Base-by-base conservation (phyloP, 1,140 invertebrate genomes). In the Thaumatotibia leucotreta region DNA sequence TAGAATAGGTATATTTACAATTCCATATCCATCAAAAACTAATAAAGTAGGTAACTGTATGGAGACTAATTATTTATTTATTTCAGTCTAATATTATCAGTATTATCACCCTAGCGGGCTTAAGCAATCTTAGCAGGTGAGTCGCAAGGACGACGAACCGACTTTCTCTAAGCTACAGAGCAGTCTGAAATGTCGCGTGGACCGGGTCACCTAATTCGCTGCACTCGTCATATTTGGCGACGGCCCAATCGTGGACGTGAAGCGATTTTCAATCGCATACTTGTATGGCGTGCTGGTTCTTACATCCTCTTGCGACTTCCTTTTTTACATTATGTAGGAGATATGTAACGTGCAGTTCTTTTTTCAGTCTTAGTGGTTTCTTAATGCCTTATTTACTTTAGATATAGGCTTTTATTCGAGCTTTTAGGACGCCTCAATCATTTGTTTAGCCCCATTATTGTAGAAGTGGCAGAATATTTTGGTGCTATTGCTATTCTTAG, bases 131-230 rank as follows among this genome's bases (percentile, higher is more conserved):
- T 22, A 32, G 20, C 49, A 49, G 61, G 52, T 58, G 52, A 29
- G n/a, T 32, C 58, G 24, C 29, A 86, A 86, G 84, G 81, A 86
- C 83, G 73, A 65, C 58, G 29, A 64, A 65, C 62, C 64, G 61
- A 83, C 83, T 86, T 84, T 86, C 82, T 84, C 82, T 75, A 68
- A 65, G 65, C 74, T 69, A 76, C 79, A 76, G 77, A 72, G 65
- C 66, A 29, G 63, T 63, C 68, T 75, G 64, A 78, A 83, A 83
- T 82, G 76, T 75, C 75, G 65, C 61, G 22, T 61, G 49, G 74
- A 84, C 77, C 75, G 73, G 84, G 81, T 86, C 65, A 86, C 82
- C 81, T 65, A 78, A 82, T 79, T 83, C 31, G 66, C 23, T 64
- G 62, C 39, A 54, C 70, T 81, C 80, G 70, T 77, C 76, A 77